phyloP scores from a whole-genome alignment of 2,113 vertebrate species.

The Mastomys natalensis region DNA sequence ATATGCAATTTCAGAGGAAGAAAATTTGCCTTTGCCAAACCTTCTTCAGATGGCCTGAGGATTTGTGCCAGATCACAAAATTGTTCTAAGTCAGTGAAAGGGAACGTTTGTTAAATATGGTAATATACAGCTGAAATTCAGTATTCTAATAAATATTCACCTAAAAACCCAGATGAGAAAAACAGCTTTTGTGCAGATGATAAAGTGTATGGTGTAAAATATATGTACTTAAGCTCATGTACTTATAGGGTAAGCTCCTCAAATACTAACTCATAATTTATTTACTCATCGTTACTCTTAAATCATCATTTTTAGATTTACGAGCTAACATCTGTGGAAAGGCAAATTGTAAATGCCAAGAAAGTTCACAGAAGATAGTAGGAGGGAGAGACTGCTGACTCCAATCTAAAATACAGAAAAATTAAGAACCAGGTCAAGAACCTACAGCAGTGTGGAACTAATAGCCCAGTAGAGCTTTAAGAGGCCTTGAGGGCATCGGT shows the following conservation, averaged over 20 bases:
- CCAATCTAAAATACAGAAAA: slow-evolving; percentile 18
- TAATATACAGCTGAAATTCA: slow-evolving; percentile 55
- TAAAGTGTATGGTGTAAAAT: slow-evolving; percentile 60
- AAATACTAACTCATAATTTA: slow-evolving; percentile 66
- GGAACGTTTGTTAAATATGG: slow-evolving; percentile 54
- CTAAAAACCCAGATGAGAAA: slow-evolving; percentile 40
- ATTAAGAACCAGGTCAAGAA: neutral
- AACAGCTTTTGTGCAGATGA: slow-evolving; percentile 49
- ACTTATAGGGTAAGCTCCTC: slow-evolving; percentile 50
- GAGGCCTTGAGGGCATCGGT: slow-evolving; percentile 14
- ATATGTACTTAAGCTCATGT: slow-evolving; percentile 26
- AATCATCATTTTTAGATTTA: slow-evolving; percentile 61
- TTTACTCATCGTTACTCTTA: slow-evolving; percentile 52
- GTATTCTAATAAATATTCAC: slow-evolving; percentile 4
- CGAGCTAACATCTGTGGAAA: slow-evolving; percentile 1
- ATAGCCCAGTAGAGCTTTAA: slow-evolving; percentile 47
- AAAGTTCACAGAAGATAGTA: slow-evolving; percentile 43
- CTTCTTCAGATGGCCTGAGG: slow-evolving; percentile 33
- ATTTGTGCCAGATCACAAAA: slow-evolving; percentile 42
- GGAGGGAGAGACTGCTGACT: slow-evolving; percentile 24
- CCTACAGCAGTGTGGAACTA: neutral
- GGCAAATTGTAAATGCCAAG: slow-evolving; percentile 54
- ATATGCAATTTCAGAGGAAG: slow-evolving; percentile 33
- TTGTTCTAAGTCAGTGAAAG: slow-evolving; percentile 25
- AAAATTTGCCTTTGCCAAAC: slow-evolving; percentile 56